phyloP scores from a whole-genome alignment of 2,888 invertebrate species.

The Amphiduros pacificus region DNA sequence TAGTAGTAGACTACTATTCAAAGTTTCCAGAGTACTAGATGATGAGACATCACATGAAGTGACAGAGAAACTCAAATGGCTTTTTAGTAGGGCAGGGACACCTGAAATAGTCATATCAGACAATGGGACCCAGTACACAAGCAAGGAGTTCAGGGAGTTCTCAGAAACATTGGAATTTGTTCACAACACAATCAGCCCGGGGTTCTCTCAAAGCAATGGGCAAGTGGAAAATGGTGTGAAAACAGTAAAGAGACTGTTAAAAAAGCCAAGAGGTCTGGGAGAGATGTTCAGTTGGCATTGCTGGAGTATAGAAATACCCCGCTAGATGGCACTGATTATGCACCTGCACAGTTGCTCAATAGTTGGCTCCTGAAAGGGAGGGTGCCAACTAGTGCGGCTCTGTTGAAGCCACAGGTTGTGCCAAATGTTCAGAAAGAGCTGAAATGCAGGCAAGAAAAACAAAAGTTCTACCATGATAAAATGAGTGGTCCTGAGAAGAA shows the following conservation, averaged over 20 bases:
- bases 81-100: conserved; percentile 29
- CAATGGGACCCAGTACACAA: too few relatives aligned
- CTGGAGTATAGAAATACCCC: too few relatives aligned
- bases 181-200: conserved; percentile 26
- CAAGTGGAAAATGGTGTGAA: conserved; percentile 29
- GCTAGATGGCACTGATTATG: too few relatives aligned
- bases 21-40: conserved; percentile 9
- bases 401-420: background rate
- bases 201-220: conserved; percentile 31
- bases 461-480: background rate
- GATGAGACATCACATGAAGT: conserved; percentile 6
- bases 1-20: conserved; percentile 19
- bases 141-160: conserved; percentile 25
- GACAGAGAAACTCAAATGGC: conserved; percentile 17
- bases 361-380: background rate
- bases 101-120: conserved; percentile 26
- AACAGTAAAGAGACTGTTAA: conserved; percentile 22
- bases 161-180: conserved; percentile 4
- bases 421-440: background rate
- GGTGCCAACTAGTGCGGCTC: background rate
- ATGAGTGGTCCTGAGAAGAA: too few relatives aligned
- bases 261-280: conserved; percentile 5
- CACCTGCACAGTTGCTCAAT: background rate
- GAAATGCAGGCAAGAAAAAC: background rate
- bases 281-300: background rate